Percentiles rank a stretch among this genome's conserved stretches.
phyloP scores from a whole-genome alignment of 1,140 invertebrate genomes.

The Ylistrum balloti region DNA sequence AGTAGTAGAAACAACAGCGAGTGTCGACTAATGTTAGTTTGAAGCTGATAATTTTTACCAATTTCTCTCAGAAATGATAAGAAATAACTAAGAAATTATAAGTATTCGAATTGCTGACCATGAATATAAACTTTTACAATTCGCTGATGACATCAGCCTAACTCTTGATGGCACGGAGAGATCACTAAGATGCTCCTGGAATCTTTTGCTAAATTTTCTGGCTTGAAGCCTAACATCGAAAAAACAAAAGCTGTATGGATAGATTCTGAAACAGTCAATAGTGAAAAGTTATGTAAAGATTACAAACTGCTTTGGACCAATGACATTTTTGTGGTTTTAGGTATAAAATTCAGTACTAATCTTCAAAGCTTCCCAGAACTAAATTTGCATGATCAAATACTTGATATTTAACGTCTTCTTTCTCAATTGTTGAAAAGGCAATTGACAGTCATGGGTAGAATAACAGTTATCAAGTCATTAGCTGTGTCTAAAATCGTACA shows the following conservation, averaged over 20 bases:
- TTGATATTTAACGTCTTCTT: neutral
- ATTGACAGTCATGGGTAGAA: too few species aligned
- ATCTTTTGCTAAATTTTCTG: conserved; percentile 22
- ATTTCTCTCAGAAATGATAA: too few species aligned
- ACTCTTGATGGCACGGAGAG: neutral
- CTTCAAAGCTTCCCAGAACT: neutral
- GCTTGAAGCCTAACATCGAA: conserved; percentile 41
- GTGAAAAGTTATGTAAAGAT: conserved; percentile 11
- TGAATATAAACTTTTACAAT: neutral
- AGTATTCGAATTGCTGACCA: too few species aligned
- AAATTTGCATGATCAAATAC: neutral
- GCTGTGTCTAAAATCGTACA: neutral
- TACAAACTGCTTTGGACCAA: neutral
- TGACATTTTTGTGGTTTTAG: neutral
- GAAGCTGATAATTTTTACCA: too few species aligned
- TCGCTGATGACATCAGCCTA: neutral
- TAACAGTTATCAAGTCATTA: too few species aligned
- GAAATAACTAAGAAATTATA: too few species aligned
- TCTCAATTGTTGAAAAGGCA: neutral
- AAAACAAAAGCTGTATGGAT: neutral
- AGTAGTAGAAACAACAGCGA: too few species aligned
- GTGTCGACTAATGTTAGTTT: too few species aligned
- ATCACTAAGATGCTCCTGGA: conserved; percentile 10
- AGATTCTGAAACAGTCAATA: neutral
- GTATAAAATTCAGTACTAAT: neutral